Percentiles rank a stretch among this genome's conserved stretches.
phyloP scores from a whole-genome alignment of 2,797 vertebrate genomes.

The Distichodus sexfasciatus region DNA sequence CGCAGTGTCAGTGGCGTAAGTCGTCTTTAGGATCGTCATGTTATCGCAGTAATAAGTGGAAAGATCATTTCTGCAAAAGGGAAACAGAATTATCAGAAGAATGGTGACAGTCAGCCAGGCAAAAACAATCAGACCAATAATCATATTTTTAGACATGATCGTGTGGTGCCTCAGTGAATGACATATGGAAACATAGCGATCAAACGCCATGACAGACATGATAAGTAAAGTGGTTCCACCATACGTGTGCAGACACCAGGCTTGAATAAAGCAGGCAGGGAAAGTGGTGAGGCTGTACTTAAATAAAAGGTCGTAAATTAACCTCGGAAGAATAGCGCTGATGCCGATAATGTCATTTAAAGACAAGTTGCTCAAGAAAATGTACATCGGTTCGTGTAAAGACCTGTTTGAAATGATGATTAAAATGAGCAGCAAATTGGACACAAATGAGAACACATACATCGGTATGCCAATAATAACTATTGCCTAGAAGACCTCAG shows the following conservation, averaged over 20 bases:
- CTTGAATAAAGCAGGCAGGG: constrained; percentile 62
- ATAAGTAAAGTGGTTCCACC: constrained; percentile 53
- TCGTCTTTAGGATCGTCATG: constrained; percentile 19
- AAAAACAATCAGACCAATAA: constrained; percentile 16
- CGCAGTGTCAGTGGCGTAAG: constrained; percentile 37
- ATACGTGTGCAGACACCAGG: constrained; percentile 64
- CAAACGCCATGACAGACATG: constrained; percentile 57
- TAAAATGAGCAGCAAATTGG: constrained; percentile 36
- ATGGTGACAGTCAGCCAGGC: constrained; percentile 36
- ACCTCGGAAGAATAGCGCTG: constrained; percentile 48
- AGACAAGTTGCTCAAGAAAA: constrained; percentile 31
- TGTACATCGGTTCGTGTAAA: constrained; percentile 42
- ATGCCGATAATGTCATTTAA: constrained; percentile 47
- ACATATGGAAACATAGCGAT: constrained; percentile 59
- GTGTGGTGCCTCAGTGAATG: constrained; percentile 57
- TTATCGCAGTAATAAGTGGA: constrained; percentile 35
- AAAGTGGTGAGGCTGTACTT: constrained; percentile 51
- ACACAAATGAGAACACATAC: constrained; percentile 30
- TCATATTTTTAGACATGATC: constrained; percentile 53
- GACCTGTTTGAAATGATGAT: constrained; percentile 27
- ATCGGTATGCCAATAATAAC: constrained; percentile 12
- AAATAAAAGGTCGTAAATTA: constrained; percentile 50
- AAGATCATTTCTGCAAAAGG: constrained; percentile 32
- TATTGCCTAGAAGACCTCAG: constrained; percentile 3
- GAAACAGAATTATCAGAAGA: constrained; percentile 19